Evolutionary conservation across 2,113 vertebrate genomes (phyloP).

Genomic region (Menura novaehollandiae): DNA sequence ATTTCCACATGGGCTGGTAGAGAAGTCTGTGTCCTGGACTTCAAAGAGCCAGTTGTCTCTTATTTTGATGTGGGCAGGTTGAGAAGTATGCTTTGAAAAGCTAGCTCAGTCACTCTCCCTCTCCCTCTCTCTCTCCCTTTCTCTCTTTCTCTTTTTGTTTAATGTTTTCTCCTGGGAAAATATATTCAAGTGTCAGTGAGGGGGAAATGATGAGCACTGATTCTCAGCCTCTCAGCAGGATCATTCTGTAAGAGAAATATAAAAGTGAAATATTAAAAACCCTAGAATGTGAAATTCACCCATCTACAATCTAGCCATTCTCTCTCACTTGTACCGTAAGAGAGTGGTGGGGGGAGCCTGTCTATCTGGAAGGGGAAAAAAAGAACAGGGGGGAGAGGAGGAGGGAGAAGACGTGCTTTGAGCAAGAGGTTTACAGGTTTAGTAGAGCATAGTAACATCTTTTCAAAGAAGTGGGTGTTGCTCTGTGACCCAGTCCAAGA

Average conservation of each 20-base stretch:
- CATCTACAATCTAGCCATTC: constrained; percentile 59
- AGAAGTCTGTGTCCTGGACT: constrained; percentile 73
- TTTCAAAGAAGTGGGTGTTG: constrained; percentile 81
- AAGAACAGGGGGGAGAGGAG: constrained; percentile 42
- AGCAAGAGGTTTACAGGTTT: constrained; percentile 75
- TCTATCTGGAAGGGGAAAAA: constrained; percentile 14
- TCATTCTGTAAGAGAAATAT: constrained; percentile 75
- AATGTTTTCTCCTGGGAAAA: constrained; percentile 78
- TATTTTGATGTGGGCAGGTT: constrained; percentile 81
- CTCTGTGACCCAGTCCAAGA: constrained; percentile 73
- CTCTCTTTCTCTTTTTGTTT: constrained; percentile 68
- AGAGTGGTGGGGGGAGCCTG: not conserved
- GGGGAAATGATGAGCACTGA: constrained; percentile 68
- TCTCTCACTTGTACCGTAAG: constrained; percentile 47
- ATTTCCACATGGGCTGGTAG: constrained; percentile 61
- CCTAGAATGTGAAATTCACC: constrained; percentile 72
- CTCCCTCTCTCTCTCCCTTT: not conserved
- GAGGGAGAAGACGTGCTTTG: constrained; percentile 63
- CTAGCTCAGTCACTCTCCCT: constrained; percentile 48
- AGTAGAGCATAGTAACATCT: constrained; percentile 79
- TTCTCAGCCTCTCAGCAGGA: constrained; percentile 78
- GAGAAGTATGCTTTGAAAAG: constrained; percentile 79
- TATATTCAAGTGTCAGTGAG: constrained; percentile 75
- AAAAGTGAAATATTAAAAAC: constrained; percentile 84
- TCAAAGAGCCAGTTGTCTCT: constrained; percentile 80